Base-by-base conservation (phyloP, 1,140 invertebrate species). In the Wiebesia pumilae region DNA sequence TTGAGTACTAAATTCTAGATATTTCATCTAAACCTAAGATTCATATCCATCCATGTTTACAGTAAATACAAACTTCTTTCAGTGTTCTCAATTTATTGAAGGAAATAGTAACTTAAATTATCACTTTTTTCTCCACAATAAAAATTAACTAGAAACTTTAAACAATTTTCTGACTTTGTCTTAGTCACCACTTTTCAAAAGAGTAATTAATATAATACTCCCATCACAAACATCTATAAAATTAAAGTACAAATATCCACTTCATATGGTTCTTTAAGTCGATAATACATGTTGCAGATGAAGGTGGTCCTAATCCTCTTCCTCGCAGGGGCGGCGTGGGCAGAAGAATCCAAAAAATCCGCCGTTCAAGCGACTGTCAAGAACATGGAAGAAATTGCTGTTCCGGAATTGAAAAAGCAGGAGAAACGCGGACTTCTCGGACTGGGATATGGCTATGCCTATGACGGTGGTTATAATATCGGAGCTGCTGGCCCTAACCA, bases 271-370 rank as follows among this genome's bases (percentile, higher is more conserved):
- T 62, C 27, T 62, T 10, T 62, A 62, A 62, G 58, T 62, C 24
- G 24, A 62, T 27, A 12, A 10, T 83, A 33, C 54, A 43, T 85
- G n/a, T 95, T 93, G 33, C 94, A 97, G 96, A 93, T 97, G 90
- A 95, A 94, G 90, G 91, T 96, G 93, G 95, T 95, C 92, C 94
- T 96, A 94, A 95, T 97, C 93, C 95, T 96, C 94, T 95, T 97
- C 93, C 95, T 96, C 91, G 96, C 95, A 88, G 94, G 94, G 81
- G 94, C 95, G 92, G 94, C 95, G 90, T 95, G 95, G 90, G 95
- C 58, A 27, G 24, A 62, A 27, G 58, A 54, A 54, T 6, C 95
- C 90, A 95, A 95, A 91, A 95, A 96, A 91, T 73, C 85, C 38
- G 71, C 69, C 19, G 1, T 27, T 62, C 88, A 95, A 90, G 95